phyloP scores from a whole-genome alignment of 2,113 vertebrate genomes.

The Nibea albiflora region DNA sequence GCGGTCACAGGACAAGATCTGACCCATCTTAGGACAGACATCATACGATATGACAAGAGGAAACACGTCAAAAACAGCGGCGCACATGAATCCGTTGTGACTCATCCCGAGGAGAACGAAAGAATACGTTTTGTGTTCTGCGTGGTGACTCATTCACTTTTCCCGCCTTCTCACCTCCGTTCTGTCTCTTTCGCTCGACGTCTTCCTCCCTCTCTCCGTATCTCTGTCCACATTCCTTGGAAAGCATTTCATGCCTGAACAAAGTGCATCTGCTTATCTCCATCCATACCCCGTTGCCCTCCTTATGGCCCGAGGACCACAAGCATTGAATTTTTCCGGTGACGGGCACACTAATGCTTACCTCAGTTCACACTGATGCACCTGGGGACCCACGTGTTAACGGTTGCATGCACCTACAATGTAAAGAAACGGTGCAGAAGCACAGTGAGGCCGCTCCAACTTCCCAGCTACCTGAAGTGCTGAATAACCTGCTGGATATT shows the following conservation, averaged over 20 bases:
- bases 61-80: conserved; percentile 21
- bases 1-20: neutral
- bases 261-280: conserved; percentile 61
- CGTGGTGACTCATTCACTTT: conserved; percentile 64
- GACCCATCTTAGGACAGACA: conserved; percentile 15
- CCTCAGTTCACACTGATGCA: conserved; percentile 22
- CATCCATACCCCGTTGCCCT: conserved; percentile 46
- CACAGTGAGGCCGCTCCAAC: neutral
- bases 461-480: neutral
- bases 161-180: conserved; percentile 41
- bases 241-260: conserved; percentile 67
- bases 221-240: conserved; percentile 50
- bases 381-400: conserved; percentile 30
- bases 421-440: neutral
- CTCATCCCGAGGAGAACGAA: conserved; percentile 57
- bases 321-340: conserved; percentile 16
- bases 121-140: conserved; percentile 50
- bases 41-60: conserved; percentile 17
- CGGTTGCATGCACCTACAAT: neutral
- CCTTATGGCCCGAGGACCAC: conserved; percentile 33
- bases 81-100: conserved; percentile 44
- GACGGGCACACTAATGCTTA: conserved; percentile 15
- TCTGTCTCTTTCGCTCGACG: conserved; percentile 55
- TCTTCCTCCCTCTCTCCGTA: conserved; percentile 48
- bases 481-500: conserved; percentile 1